Evolutionary conservation across 2,888 invertebrate species (phyloP).

Genomic region (Pherbina coryleti): DNA sequence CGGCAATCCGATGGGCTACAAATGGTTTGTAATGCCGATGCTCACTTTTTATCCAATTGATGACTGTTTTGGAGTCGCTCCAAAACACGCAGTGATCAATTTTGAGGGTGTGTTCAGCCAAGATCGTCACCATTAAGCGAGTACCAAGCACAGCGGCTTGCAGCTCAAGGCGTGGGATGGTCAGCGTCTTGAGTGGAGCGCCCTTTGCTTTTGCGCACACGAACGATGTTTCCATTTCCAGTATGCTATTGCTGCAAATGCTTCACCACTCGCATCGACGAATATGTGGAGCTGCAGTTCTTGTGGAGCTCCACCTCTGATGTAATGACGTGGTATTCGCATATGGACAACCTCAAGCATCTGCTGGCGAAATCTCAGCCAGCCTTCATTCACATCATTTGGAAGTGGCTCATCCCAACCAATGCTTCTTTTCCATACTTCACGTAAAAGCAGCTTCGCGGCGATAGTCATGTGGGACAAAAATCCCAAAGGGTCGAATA

Average conservation of each 20-base stretch:
- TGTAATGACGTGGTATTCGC: conserved; percentile 1
- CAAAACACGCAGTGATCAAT: not conserved
- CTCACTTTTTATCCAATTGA: not conserved
- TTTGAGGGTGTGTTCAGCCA: conserved; percentile 15
- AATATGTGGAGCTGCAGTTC: not conserved
- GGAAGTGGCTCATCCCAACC: not conserved
- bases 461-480: too few species aligned
- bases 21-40: conserved; percentile 6
- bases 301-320: not conserved
- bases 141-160: conserved; percentile 44
- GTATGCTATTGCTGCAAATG: conserved; percentile 10
- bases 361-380: not conserved
- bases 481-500: too few species aligned
- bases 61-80: conserved; percentile 5
- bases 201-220: too few species aligned
- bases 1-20: not conserved
- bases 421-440: not conserved
- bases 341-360: not conserved
- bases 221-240: not conserved
- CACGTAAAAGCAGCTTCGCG: too few species aligned
- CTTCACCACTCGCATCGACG: conserved; percentile 5
- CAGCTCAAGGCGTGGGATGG: conserved; percentile 39
- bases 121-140: conserved; percentile 33
- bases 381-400: too few species aligned
- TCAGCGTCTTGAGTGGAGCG: too few species aligned